phyloP scores from a whole-genome alignment of 2,113 vertebrate genomes.

The Heteronetta atricapilla region DNA sequence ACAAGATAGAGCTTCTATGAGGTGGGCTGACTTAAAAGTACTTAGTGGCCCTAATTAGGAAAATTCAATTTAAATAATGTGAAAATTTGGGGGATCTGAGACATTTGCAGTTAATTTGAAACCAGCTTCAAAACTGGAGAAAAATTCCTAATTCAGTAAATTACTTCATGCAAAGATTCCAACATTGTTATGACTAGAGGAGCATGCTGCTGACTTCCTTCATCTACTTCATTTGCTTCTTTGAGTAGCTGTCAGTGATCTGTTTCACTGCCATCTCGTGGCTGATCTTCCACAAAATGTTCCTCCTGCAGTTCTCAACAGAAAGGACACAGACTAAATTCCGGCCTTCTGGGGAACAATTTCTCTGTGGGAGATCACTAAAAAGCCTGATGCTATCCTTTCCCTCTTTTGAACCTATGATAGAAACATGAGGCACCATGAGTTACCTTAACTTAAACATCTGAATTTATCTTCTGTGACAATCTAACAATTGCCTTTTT shows the following conservation, averaged over 20 bases:
- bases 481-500: not conserved
- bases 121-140: not conserved
- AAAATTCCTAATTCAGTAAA: not conserved
- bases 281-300: not conserved
- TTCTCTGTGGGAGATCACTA: not conserved
- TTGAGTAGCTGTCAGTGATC: not conserved
- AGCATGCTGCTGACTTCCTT: not conserved
- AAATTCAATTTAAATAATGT: accelerated
- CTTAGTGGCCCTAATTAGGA: no score
- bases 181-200: not conserved
- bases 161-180: not conserved
- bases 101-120: not conserved
- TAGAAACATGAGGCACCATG: accelerated
- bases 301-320: not conserved
- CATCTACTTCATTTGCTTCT: not conserved
- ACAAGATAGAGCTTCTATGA: not conserved
- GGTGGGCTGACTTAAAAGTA: accelerated
- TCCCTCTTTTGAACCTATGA: not conserved
- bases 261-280: not conserved
- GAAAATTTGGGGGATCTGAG: not conserved
- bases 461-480: not conserved
- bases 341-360: accelerated
- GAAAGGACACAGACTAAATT: not conserved
- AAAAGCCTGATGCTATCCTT: no score
- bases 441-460: not conserved